Evolutionary conservation across 2,113 vertebrate genomes (phyloP), one percentile per base, ranked within the genome.

Genomic region (Tichodroma muraria): DNA sequence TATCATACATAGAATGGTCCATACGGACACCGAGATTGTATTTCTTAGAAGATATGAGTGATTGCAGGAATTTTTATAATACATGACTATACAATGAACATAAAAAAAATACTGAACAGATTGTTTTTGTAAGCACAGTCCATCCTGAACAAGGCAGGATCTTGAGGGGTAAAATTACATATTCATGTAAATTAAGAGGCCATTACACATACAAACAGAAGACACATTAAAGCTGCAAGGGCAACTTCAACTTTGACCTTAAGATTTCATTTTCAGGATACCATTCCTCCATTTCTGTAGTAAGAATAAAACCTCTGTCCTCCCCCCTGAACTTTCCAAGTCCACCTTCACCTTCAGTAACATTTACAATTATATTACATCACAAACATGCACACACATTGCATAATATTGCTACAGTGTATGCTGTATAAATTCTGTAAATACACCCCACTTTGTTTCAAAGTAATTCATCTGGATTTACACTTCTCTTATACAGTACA

Each of bases 371-470:
- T 94, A 53, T 71, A 80, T 88, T 72, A 82, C 64, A 95, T 47
- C 89, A 80, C 64, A 85, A 20, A 2, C 69, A 66, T 66, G 91
- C 93, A 91, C 80, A 87, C 88, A 69, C 87, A 83, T 85, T 80
- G 91, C 89, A 85, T 95, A 70, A 90, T 37, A 80, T 38, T 66
- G 93, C 94, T 85, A 89, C 81, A 56, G 94, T 90, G 89, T 93
- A 80, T 91, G 94, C 89, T 84, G 76, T 35, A 75, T 89, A 85
- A 85, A 88, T 63, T 64, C 80, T 37, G 79, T 85, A 95, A 93
- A 95, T 88, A 91, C 68, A 88, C 88, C 80, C 88, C 79, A 90
- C 89, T 96, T 94, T 80, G 90, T 57, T 91, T 88, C 95, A 95
- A 94, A 96, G 94, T 73, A 78, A 66, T 80, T 88, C 9, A 53